Evolutionary conservation across 2,797 vertebrate genomes (phyloP), one percentile per base, ranked within the genome.

Genomic region (Artibeus jamaicensis): DNA sequence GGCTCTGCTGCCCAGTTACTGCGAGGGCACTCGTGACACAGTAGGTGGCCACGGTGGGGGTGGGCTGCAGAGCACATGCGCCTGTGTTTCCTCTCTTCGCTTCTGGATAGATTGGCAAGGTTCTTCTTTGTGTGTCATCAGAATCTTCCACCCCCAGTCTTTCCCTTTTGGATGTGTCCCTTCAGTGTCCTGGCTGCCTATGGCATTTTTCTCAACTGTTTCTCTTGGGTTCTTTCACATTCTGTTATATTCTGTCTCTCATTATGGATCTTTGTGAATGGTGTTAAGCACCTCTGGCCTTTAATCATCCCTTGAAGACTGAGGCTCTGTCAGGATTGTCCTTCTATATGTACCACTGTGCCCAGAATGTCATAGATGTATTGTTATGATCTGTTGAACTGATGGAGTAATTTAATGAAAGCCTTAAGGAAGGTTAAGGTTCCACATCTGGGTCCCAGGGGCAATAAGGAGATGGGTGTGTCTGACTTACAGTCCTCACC

Each of bases 11-110:
- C 53, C 59, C 70, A 6, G 24, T 24, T 5, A 4, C 37, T 5
- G 6, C 1, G 0, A 34, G 26, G 48, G 22, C 16, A 14, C 39
- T 12, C 2, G 6, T 9, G 68, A 65, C 29, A 48, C 48, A 7
- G 21, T 1, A 1, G 42, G 48, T 57, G 37, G 18, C 29, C 3
- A 0, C 39, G 42, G 22, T 2, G 0, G 55, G 55, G 19, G 53
- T 44, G 57, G 14, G 24, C 10, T 18, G 18, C 57, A 53, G 16
- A 62, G 21, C 4, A 0, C 0, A 0, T 8, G 32, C 0, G 0
- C 93, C 16, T n/a, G 5, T 32, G 48, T 88, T 78, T 94, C 59
- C 91, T 74, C 77, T 62, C 1, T 79, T 79, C 42, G 2, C 84
- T 91, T 76, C 53, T 29, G 79, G 42, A 55, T 89, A 39, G 42